Evolutionary conservation across 2,113 vertebrate genomes (phyloP).

Genomic region (Morphnarchus princeps): DNA sequence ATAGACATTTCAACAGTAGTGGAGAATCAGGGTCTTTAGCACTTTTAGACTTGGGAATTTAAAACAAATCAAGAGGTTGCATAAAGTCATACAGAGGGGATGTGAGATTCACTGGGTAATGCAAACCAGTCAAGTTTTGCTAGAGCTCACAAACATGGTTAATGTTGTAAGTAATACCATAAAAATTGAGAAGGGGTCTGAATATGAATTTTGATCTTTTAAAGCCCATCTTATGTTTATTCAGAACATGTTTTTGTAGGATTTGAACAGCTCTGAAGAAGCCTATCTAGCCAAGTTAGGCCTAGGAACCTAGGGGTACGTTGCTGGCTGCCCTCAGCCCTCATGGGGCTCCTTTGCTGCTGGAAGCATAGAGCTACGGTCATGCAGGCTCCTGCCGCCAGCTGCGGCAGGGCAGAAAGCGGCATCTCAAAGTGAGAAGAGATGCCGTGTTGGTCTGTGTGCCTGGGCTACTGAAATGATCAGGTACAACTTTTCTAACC

Average conservation of each 20-base stretch:
- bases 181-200: neutral
- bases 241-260: neutral
- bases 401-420: neutral
- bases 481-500: neutral
- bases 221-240: neutral
- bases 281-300: neutral
- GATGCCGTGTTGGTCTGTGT: neutral
- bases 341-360: rapidly evolving
- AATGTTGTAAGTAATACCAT: neutral
- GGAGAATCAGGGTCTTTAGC: neutral
- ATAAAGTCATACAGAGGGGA: rapidly evolving
- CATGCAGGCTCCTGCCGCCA: rapidly evolving
- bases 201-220: neutral
- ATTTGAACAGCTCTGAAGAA: neutral
- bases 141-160: neutral
- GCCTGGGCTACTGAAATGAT: neutral
- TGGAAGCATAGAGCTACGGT: rapidly evolving
- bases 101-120: neutral
- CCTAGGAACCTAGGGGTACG: rapidly evolving
- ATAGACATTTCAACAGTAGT: neutral
- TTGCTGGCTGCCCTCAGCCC: neutral
- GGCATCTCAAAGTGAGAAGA: neutral
- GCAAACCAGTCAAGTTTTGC: neutral
- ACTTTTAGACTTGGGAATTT: neutral
- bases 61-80: neutral